A percentile compares a stretch with the other conserved stretches of the same genome.
Conservation (phyloP, 2,797 vertebrate genomes). For the Pachyuromys duprasi region DNA sequence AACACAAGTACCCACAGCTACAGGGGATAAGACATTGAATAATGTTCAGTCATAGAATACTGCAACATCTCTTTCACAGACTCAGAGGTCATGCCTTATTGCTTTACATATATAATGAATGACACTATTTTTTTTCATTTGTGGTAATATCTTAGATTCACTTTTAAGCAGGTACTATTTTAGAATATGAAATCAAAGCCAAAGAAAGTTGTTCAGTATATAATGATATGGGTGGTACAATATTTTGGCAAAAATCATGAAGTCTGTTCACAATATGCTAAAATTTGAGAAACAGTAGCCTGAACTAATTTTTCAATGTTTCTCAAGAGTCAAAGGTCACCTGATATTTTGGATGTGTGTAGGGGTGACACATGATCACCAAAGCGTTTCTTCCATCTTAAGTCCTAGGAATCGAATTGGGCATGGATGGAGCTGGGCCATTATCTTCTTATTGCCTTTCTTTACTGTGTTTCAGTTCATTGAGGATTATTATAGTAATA, state of each 20-base stretch:
- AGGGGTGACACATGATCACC: not conserved
- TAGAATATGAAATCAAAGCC: not conserved
- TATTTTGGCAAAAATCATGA: not conserved
- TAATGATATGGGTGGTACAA: not conserved
- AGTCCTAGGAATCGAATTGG: not conserved
- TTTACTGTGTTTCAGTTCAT: conserved; percentile 52
- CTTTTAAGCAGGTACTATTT: conserved; percentile 29
- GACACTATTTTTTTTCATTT: not conserved
- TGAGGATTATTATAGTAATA: conserved; percentile 73
- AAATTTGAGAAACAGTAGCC: conserved; percentile 3
- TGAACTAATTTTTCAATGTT: conserved; percentile 21
- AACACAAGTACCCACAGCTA: not conserved
- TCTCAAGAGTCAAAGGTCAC: not conserved
- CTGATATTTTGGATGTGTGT: not conserved
- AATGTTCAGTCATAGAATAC: not conserved
- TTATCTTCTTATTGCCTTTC: not conserved
- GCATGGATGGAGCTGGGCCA: not conserved
- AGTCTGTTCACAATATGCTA: not conserved
- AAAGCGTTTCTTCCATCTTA: not conserved
- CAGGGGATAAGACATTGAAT: not conserved
- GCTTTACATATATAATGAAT: not conserved
- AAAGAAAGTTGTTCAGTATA: conserved; percentile 19
- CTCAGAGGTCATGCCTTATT: not conserved
- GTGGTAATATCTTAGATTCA: not conserved
- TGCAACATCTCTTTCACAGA: not conserved